Evolutionary conservation across 2,888 invertebrate species (phyloP).

Genomic region (Emmelina monodactyla): DNA sequence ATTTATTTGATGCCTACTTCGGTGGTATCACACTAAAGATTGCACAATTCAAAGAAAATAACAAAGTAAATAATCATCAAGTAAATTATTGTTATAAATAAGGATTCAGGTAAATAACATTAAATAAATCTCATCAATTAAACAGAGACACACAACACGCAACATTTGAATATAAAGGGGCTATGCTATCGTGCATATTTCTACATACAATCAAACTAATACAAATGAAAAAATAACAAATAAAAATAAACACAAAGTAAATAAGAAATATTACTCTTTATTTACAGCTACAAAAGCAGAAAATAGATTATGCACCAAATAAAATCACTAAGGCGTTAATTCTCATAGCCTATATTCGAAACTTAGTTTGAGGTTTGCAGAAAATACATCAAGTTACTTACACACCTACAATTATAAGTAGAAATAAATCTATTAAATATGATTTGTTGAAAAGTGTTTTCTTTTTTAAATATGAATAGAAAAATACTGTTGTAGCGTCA

Average conservation of each 20-base stretch:
- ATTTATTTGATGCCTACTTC: no score
- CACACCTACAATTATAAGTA: background rate
- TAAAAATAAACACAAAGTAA: constrained; percentile 5
- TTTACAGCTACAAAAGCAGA: constrained; percentile 15
- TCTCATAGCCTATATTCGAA: constrained; percentile 49
- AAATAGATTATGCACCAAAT: constrained; percentile 46
- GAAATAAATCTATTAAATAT: no score
- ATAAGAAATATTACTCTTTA: no score
- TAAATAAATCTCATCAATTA: constrained; percentile 19
- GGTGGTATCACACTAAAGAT: no score
- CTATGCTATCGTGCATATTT: no score
- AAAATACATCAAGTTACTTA: background rate
- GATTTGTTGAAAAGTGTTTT: no score
- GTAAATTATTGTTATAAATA: background rate
- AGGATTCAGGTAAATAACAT: constrained; percentile 11
- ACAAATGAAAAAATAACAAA: constrained; percentile 6
- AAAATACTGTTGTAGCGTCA: constrained; percentile 4
- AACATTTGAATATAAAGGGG: constrained; percentile 12
- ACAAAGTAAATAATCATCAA: background rate
- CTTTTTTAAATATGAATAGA: constrained; percentile 1
- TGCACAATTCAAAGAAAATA: no score
- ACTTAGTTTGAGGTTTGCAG: constrained; percentile 8
- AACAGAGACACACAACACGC: constrained; percentile 22
- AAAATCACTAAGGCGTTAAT: constrained; percentile 20
- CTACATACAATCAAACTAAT: no score